Conservation (phyloP, 1,140 invertebrate species). For the Linepithema humile region DNA sequence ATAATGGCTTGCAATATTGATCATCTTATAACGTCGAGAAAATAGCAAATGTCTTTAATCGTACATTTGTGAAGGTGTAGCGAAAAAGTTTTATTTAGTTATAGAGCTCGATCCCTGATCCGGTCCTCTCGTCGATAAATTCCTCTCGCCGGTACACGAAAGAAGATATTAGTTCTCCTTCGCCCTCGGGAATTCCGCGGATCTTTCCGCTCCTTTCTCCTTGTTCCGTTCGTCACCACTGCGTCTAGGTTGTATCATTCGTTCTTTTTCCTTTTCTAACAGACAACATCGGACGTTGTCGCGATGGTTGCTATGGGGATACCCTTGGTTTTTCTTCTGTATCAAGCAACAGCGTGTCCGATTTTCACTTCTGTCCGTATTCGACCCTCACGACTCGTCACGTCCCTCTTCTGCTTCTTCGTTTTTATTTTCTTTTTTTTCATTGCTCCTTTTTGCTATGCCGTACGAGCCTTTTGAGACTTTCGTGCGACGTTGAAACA, state of each 20-base stretch:
- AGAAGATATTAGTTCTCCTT: constrained; percentile 38
- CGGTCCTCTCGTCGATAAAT: constrained; percentile 17
- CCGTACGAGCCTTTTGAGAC: constrained; percentile 17
- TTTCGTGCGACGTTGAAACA: constrained; percentile 24
- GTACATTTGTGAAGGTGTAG: neutral
- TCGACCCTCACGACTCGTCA: neutral
- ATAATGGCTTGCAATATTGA: neutral
- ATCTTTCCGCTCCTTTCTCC: constrained; percentile 3
- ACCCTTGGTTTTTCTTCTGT: constrained; percentile 37
- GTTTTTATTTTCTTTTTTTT: neutral
- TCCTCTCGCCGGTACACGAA: constrained; percentile 19
- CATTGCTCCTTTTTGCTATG: too few relatives aligned
- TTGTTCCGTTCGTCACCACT: neutral
- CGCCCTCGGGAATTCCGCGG: constrained; percentile 15
- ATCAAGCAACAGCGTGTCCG: constrained; percentile 37
- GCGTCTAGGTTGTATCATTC: neutral
- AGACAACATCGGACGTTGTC: constrained; percentile 17
- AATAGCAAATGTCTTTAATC: neutral
- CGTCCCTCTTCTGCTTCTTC: neutral
- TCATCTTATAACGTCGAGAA: too few relatives aligned
- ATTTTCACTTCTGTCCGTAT: constrained; percentile 37
- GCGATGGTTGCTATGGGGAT: constrained; percentile 65
- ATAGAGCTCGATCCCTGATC: constrained; percentile 1
- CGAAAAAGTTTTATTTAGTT: constrained; percentile 33
- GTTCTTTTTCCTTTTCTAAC: neutral